phyloP scores from a whole-genome alignment of 35 echinoderm and acorn worm genomes.

The Ptychodera flava region DNA sequence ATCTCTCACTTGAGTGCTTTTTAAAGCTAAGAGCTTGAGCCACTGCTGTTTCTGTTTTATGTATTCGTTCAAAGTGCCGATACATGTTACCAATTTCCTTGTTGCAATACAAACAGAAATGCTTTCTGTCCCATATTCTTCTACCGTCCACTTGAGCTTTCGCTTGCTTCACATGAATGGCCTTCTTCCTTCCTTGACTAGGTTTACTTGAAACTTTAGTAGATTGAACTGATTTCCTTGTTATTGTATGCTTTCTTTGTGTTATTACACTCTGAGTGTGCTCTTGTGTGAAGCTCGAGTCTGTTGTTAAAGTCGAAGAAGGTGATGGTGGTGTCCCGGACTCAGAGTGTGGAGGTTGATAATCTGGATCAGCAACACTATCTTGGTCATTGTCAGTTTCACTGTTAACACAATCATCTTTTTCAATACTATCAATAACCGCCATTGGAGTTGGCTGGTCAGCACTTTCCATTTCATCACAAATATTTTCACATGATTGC shows the following conservation, averaged over 20 bases:
- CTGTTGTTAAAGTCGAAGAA: too few species aligned
- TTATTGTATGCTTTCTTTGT: too few species aligned
- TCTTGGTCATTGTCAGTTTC: neutral
- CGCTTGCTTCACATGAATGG: too few species aligned
- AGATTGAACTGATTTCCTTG: too few species aligned
- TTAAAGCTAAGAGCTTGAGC: conserved; percentile 2
- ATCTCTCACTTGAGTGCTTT: conserved; percentile 1
- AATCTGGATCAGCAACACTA: neutral
- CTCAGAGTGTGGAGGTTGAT: neutral
- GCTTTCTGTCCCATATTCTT: conserved; percentile 24
- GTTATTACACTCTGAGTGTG: too few species aligned
- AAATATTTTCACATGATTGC: neutral
- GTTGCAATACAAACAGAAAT: conserved; percentile 14
- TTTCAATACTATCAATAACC: neutral
- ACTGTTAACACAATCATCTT: neutral
- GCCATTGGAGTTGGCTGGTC: neutral
- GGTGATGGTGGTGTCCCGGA: too few species aligned
- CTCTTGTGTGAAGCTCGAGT: too few species aligned
- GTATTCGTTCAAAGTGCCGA: conserved; percentile 4
- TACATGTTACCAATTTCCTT: neutral
- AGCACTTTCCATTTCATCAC: neutral
- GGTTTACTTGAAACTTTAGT: too few species aligned
- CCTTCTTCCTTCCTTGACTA: too few species aligned
- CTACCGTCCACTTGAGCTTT: too few species aligned
- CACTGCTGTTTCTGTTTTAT: conserved; percentile 5